phyloP scores from a whole-genome alignment of 2,797 vertebrate species.

The Buphagus erythrorhynchus region DNA sequence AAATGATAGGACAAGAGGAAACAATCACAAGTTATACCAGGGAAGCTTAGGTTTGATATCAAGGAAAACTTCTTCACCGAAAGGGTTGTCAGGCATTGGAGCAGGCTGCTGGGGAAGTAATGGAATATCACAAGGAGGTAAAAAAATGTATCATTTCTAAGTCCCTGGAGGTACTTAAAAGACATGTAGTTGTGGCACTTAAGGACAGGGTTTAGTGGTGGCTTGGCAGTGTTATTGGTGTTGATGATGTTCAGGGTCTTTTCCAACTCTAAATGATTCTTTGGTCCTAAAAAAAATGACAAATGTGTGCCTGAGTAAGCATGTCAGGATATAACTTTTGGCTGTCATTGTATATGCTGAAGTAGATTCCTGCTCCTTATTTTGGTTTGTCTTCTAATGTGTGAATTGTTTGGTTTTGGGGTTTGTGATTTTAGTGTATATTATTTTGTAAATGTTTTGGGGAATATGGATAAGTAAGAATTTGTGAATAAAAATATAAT shows the following conservation, averaged over 20 bases:
- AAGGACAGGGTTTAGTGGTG: not conserved
- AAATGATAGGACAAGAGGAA: not conserved
- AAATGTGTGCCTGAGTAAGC: not conserved
- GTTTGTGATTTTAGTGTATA: not conserved
- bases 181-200: not conserved
- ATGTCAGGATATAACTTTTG: not conserved
- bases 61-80: not conserved
- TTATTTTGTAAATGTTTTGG: not conserved
- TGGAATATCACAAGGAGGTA: not conserved
- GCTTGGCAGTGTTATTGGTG: not conserved
- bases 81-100: not conserved
- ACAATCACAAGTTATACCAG: not conserved
- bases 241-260: not conserved
- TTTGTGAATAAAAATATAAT: not conserved
- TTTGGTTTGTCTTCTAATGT: not conserved
- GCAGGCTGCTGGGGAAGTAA: not conserved
- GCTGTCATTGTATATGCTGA: not conserved
- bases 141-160: not conserved
- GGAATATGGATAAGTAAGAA: not conserved
- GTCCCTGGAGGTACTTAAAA: not conserved
- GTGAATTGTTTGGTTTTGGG: not conserved
- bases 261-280: not conserved
- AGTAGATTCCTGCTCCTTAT: not conserved
- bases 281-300: not conserved
- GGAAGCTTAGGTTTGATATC: not conserved